Evolutionary conservation across 2,113 vertebrate genomes (phyloP), one percentile per base, ranked within the genome.

Genomic region (Varanus komodoensis): DNA sequence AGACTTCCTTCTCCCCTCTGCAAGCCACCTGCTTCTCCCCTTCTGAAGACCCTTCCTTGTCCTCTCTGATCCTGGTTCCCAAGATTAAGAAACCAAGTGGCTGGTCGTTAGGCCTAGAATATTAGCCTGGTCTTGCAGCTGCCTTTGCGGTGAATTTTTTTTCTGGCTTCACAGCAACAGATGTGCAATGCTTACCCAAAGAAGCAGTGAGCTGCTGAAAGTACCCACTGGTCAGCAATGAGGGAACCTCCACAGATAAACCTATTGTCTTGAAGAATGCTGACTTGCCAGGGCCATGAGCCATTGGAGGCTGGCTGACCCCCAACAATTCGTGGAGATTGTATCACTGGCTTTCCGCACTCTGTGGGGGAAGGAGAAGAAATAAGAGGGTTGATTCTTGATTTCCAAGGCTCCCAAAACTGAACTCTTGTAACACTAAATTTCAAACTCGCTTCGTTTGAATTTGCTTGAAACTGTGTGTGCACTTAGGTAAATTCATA

Each of bases 181-280:
- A 14, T 4, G 50, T 79, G 3, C 50, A 9, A 79, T 52, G 52
- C 77, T 8, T 79, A 79, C 77, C 29, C 29, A 79, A 29, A 52
- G 77, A 79, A 79, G 77, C 77, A 79, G 50, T 79, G 77, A 79
- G 77, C 77, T 52, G 77, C 77, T 38, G 77, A 50, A 27, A 79
- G 25, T 14, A 52, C 48, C 77, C 77, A 79, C 29, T 52, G 44
- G 1, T 79, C 48, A 29, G 0, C 50, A 29, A 79, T 50, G 50
- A 79, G 25, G 25, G 77, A 79, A 9, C 44, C 77, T 6, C 77
- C 77, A 19, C 77, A 79, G 52, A 27, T 50, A 48, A 1, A 4
- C 11, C 0, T 1, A 2, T 6, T 0, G 29, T 23, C 14, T 12
- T 2, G 2, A 14, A 79, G 19, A 52, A 79, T 52, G 77, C 25